phyloP scores from a whole-genome alignment of 2,113 vertebrate species.

The Pygoscelis adeliae region DNA sequence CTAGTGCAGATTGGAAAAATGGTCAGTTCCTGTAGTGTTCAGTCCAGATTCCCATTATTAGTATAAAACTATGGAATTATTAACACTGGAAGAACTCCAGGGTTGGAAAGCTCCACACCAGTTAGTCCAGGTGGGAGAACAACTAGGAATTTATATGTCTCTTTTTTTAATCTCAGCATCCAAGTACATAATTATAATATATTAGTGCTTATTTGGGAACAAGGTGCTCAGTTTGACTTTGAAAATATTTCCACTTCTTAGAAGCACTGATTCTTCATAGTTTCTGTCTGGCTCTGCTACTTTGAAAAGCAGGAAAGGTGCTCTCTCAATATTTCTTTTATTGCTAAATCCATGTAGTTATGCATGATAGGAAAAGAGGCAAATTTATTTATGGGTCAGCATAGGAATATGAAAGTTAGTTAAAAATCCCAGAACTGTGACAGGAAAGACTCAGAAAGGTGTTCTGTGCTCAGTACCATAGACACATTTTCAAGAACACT shows the following conservation, averaged over 20 bases:
- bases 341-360: background rate
- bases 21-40: background rate
- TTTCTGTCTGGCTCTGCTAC: background rate
- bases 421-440: background rate
- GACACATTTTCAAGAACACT: background rate
- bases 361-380: background rate
- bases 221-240: background rate
- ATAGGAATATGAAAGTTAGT: background rate
- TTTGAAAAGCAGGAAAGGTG: background rate
- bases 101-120: background rate
- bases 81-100: background rate
- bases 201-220: background rate
- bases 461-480: background rate
- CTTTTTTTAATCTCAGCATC: background rate
- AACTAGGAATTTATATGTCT: background rate
- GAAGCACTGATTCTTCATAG: background rate
- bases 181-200: background rate
- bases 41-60: background rate
- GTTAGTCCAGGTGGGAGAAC: background rate
- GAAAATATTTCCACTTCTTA: background rate
- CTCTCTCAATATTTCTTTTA: background rate
- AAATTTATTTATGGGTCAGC: background rate
- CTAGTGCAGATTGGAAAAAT: background rate
- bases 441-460: background rate
- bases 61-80: background rate